phyloP scores from a whole-genome alignment of 2,797 vertebrate species.

The Leptatherina wallacei region DNA sequence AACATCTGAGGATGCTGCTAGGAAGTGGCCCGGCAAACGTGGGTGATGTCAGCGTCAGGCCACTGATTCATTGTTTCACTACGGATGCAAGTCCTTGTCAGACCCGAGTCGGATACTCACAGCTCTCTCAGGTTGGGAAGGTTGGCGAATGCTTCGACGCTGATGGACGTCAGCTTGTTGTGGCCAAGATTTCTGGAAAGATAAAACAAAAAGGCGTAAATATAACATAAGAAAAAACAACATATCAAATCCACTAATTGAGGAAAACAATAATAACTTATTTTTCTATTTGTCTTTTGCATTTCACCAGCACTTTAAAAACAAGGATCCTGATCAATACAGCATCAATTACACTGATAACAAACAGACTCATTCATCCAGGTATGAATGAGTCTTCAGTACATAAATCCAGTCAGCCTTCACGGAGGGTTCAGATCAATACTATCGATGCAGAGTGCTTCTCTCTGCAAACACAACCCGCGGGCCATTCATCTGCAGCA shows the following conservation, averaged over 20 bases:
- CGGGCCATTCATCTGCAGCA: slow-evolving; percentile 87
- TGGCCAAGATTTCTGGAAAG: slow-evolving; percentile 92
- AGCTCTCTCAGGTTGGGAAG: slow-evolving; percentile 91
- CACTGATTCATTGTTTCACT: slow-evolving; percentile 18
- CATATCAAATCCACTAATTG: background rate
- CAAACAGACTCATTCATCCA: slow-evolving; percentile 53
- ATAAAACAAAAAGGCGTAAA: slow-evolving; percentile 17
- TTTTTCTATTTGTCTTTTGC: slow-evolving; percentile 1
- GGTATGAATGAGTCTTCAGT: slow-evolving; percentile 39
- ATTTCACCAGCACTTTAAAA: slow-evolving; percentile 31
- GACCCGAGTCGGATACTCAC: slow-evolving; percentile 84
- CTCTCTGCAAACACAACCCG: slow-evolving; percentile 77
- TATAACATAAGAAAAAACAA: background rate
- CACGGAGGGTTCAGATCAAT: slow-evolving; percentile 84
- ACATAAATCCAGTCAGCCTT: slow-evolving; percentile 63
- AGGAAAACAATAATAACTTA: background rate
- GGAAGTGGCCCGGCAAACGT: slow-evolving; percentile 31
- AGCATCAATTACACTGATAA: slow-evolving; percentile 49
- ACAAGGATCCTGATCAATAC: slow-evolving; percentile 47
- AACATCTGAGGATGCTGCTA: slow-evolving; percentile 60
- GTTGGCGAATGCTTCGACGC: slow-evolving; percentile 85
- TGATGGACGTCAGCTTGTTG: slow-evolving; percentile 90
- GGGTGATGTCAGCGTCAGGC: slow-evolving; percentile 24
- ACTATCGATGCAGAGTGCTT: slow-evolving; percentile 73
- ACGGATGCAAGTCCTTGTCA: background rate